Conservation (phyloP, 2,113 vertebrate species). For the Hylia prasina region DNA sequence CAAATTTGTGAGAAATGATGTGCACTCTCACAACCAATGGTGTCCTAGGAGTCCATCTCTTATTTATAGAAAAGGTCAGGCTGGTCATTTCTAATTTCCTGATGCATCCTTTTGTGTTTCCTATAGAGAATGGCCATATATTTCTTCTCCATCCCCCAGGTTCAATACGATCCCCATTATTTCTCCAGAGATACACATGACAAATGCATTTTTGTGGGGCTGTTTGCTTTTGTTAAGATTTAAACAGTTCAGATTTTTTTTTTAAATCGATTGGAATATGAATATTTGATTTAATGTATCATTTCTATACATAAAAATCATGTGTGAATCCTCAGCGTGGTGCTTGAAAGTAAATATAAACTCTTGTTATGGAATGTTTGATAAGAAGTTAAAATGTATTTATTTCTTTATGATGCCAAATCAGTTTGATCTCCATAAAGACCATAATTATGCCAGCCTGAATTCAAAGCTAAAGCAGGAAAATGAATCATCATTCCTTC, state of each 20-base stretch:
- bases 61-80: constrained; percentile 37
- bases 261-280: neutral
- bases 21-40: constrained; percentile 14
- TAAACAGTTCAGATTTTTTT: neutral
- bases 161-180: neutral
- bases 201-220: neutral
- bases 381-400: neutral
- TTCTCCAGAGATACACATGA: neutral
- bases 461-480: constrained; percentile 20
- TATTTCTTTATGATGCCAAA: neutral
- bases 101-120: neutral
- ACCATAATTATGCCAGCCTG: constrained; percentile 28
- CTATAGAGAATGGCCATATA: neutral
- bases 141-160: neutral
- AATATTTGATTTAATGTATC: neutral
- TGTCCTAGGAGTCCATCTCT: constrained; percentile 30
- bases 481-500: constrained; percentile 19
- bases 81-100: constrained; percentile 60
- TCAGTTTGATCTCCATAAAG: constrained; percentile 45
- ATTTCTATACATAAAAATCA: neutral
- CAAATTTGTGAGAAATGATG: constrained; percentile 40
- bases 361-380: neutral
- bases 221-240: neutral
- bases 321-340: neutral
- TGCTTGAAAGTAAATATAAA: neutral